Evolutionary conservation across 2,888 invertebrate genomes (phyloP).

Genomic region (Gnatocerus cornutus): DNA sequence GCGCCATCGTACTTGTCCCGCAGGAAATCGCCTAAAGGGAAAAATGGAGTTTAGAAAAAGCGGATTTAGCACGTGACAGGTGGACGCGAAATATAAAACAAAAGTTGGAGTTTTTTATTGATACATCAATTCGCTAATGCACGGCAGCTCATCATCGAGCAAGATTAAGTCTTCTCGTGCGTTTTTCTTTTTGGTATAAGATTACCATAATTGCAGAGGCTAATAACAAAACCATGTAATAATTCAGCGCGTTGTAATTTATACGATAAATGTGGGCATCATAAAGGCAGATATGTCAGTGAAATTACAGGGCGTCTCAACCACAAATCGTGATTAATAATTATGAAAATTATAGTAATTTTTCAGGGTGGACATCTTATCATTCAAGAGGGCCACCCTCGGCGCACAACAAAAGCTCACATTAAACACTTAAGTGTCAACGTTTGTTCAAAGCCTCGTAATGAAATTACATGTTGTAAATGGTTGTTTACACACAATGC

Average conservation of each 20-base stretch:
- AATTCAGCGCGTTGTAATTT: conserved; percentile 53
- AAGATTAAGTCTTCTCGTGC: conserved; percentile 3
- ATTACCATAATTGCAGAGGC: conserved; percentile 51
- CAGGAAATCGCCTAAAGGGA: conserved; percentile 88
- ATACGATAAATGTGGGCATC: conserved; percentile 47
- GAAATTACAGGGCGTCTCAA: conserved; percentile 52
- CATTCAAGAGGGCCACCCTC: conserved; percentile 53
- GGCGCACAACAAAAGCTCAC: conserved; percentile 47
- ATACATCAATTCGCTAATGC: too few relatives aligned
- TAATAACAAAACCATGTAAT: conserved; percentile 45
- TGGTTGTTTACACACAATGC: conserved; percentile 59
- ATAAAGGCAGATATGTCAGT: conserved; percentile 45
- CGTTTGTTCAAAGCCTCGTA: conserved; percentile 56
- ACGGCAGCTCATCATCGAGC: conserved; percentile 16
- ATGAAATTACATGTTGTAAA: conserved; percentile 55
- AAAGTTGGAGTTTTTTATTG: too few relatives aligned
- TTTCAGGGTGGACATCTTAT: conserved; percentile 49
- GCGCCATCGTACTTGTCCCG: conserved; percentile 95
- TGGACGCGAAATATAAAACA: too few relatives aligned
- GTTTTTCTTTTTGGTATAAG: conserved; percentile 29
- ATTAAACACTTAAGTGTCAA: conserved; percentile 53
- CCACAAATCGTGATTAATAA: conserved; percentile 49
- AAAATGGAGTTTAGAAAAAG: too few relatives aligned
- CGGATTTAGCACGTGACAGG: too few relatives aligned
- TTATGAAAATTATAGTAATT: conserved; percentile 50